Conservation (phyloP, 92 coral and sea anemone genomes). For the Chrysogorgia sp. region DNA sequence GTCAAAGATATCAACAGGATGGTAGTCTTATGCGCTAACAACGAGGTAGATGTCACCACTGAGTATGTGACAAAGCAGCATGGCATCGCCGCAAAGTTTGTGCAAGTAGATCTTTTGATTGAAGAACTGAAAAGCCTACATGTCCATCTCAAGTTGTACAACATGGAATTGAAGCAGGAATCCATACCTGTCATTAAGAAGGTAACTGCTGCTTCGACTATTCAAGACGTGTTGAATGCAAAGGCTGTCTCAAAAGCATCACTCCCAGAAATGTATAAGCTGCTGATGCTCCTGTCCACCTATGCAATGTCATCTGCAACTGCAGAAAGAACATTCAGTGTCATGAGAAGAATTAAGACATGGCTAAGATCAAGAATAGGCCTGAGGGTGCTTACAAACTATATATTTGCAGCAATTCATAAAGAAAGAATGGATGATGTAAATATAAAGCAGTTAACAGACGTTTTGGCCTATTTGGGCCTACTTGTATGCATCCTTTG, state of each 20-base stretch:
- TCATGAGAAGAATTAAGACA: background rate
- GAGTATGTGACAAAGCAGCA: conserved; percentile 2
- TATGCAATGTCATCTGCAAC: conserved; percentile 11
- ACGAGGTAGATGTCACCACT: conserved; percentile 32
- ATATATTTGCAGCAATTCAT: background rate
- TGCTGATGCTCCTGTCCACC: conserved; percentile 6
- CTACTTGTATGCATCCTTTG: too few relatives aligned
- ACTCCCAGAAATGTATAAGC: conserved; percentile 26
- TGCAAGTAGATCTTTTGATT: conserved; percentile 12
- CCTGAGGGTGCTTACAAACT: background rate
- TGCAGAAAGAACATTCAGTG: conserved; percentile 1
- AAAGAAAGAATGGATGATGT: background rate
- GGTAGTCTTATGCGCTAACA: conserved; percentile 23
- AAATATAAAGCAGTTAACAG: background rate
- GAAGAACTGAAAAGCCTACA: conserved; percentile 16
- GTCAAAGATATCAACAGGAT: conserved; percentile 25
- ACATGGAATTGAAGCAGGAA: conserved; percentile 12
- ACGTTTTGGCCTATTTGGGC: too few relatives aligned
- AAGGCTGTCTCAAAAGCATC: too few relatives aligned
- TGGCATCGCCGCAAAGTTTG: conserved; percentile 14
- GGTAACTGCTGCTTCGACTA: too few relatives aligned
- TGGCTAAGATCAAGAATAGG: conserved; percentile 1
- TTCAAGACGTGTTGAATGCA: too few relatives aligned
- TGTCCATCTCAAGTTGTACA: conserved; percentile 21
- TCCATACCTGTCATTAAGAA: too few relatives aligned